Conservation (phyloP, 2,888 invertebrate genomes). For the Hesperia comma region DNA sequence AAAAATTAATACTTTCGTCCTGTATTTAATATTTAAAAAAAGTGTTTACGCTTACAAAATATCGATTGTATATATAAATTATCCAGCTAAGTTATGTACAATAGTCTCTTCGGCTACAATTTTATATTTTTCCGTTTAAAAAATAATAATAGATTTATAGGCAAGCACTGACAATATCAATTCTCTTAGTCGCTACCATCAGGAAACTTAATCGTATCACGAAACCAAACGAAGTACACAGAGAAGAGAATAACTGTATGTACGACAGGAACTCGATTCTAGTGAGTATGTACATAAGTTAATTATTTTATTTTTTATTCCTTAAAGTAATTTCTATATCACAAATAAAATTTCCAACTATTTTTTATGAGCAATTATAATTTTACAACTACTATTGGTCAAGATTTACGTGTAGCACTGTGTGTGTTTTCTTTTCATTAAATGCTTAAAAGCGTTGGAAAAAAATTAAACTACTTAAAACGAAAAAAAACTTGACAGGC, state of each 20-base stretch:
- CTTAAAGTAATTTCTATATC: constrained; percentile 65
- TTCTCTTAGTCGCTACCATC: constrained; percentile 55
- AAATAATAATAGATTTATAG: constrained; percentile 58
- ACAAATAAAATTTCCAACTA: constrained; percentile 78
- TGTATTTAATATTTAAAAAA: constrained; percentile 62
- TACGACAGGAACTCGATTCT: constrained; percentile 64
- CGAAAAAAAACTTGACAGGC: constrained; percentile 18
- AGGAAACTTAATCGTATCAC: constrained; percentile 40
- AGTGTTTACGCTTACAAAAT: constrained; percentile 67
- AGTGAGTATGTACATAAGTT: constrained; percentile 61
- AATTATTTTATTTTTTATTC: constrained; percentile 48
- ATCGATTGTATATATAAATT: constrained; percentile 62
- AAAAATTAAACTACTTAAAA: constrained; percentile 22
- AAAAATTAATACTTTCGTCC: constrained; percentile 72
- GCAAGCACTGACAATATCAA: constrained; percentile 72
- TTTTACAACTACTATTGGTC: constrained; percentile 77
- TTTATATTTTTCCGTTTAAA: constrained; percentile 54
- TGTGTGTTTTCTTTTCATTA: constrained; percentile 33
- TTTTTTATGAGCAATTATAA: constrained; percentile 75
- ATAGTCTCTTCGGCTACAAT: constrained; percentile 76
- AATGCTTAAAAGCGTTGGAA: constrained; percentile 36
- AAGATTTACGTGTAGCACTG: constrained; percentile 55
- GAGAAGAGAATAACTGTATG: constrained; percentile 42
- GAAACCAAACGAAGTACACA: constrained; percentile 46
- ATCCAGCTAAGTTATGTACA: constrained; percentile 75